Evolutionary conservation across 1,140 invertebrate genomes (phyloP).

Genomic region (Tenebrio molitor): DNA sequence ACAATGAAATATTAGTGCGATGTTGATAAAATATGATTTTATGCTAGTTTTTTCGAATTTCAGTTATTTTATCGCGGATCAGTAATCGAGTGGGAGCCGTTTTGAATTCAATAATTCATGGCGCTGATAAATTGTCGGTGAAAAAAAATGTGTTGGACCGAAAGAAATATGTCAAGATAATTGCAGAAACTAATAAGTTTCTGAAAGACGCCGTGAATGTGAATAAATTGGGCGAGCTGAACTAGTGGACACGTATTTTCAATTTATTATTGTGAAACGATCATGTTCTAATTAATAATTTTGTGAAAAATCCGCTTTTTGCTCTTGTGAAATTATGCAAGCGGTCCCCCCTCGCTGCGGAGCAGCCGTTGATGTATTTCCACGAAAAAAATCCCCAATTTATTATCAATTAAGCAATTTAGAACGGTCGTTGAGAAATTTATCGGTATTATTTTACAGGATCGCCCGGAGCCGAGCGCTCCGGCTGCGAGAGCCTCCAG

Average conservation of each 20-base stretch:
- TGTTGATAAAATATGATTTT: background rate
- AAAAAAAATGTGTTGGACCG: background rate
- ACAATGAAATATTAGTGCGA: background rate
- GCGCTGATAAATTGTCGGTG: background rate
- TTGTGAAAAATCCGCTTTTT: background rate
- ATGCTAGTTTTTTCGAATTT: background rate
- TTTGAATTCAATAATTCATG: background rate
- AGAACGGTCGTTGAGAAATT: background rate
- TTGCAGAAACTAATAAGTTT: too few relatives aligned
- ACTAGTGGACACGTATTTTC: background rate
- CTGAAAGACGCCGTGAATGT: too few relatives aligned
- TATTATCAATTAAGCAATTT: slow-evolving; percentile 6
- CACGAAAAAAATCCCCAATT: background rate
- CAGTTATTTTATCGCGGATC: background rate
- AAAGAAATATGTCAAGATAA: background rate
- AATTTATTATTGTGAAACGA: slow-evolving; percentile 7
- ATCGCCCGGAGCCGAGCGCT: background rate
- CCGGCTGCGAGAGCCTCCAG: too few relatives aligned
- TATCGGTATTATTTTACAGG: background rate
- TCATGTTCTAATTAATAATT: background rate
- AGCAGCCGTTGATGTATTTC: background rate
- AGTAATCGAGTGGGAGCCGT: background rate
- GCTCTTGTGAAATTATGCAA: background rate
- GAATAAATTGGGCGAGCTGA: background rate
- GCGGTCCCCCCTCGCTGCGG: too few relatives aligned